Evolutionary conservation across 2,797 vertebrate species (phyloP).

Genomic region (Clarias platycephalus): DNA sequence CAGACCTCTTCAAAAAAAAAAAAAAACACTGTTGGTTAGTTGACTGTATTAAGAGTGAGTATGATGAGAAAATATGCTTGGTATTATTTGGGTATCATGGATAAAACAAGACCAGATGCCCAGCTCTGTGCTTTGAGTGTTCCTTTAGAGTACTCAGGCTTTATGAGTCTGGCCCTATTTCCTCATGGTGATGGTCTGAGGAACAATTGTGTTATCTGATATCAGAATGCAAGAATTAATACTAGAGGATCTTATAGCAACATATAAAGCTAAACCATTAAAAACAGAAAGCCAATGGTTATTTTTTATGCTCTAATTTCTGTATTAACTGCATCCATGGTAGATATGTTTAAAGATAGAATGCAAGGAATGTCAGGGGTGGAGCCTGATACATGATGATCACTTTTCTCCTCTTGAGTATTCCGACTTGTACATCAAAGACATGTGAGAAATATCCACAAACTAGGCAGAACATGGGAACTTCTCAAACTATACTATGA

Average conservation of each 20-base stretch:
- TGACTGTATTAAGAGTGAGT: conserved; percentile 38
- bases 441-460: background rate
- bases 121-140: background rate
- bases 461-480: background rate
- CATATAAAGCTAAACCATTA: background rate
- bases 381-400: background rate
- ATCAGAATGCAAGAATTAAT: background rate
- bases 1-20: conserved; percentile 9
- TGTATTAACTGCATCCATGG: background rate
- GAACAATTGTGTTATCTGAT: background rate
- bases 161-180: background rate
- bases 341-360: background rate
- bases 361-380: background rate
- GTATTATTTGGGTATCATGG: background rate
- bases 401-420: background rate
- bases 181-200: background rate
- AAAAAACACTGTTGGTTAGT: background rate
- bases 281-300: background rate
- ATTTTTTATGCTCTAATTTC: background rate
- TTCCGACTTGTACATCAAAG: background rate
- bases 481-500: background rate
- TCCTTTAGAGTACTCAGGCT: background rate
- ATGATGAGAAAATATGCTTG: conserved; percentile 11
- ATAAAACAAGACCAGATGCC: background rate
- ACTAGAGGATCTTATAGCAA: background rate